A percentile compares a stretch with the other conserved stretches of the same genome.
phyloP scores from a whole-genome alignment of 2,113 vertebrate species.

The Nothoprocta pentlandii region DNA sequence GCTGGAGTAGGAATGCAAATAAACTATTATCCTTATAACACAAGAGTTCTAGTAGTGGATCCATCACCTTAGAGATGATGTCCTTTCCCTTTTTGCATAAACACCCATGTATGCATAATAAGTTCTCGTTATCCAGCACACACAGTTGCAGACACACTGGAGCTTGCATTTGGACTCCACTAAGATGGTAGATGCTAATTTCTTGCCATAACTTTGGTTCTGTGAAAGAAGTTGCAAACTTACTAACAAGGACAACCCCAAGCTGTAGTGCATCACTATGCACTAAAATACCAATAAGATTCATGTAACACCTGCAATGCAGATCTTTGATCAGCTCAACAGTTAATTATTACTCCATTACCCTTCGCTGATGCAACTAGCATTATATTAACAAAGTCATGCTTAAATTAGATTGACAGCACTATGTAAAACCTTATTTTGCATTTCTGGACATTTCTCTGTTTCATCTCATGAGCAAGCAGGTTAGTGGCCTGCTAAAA shows the following conservation, averaged over 20 bases:
- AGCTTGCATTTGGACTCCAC: neutral
- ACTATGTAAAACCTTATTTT: conserved; percentile 31
- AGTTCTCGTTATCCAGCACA: neutral
- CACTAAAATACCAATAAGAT: conserved; percentile 57
- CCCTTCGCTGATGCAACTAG: conserved; percentile 30
- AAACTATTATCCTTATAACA: neutral
- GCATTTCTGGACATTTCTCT: conserved; percentile 64
- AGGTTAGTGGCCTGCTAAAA: conserved; percentile 44
- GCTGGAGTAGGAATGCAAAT: neutral
- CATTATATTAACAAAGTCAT: neutral
- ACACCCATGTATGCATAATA: no score
- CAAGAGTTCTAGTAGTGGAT: neutral
- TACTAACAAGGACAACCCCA: conserved; percentile 53
- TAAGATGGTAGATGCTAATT: neutral
- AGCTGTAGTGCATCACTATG: conserved; percentile 39
- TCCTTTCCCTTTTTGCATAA: neutral
- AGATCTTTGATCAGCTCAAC: conserved; percentile 66
- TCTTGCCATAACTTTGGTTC: conserved; percentile 26
- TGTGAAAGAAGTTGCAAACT: conserved; percentile 50
- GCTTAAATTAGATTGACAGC: conserved; percentile 40
- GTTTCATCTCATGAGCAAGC: conserved; percentile 51
- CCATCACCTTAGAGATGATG: neutral
- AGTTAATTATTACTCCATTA: conserved; percentile 54
- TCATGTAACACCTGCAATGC: conserved; percentile 62
- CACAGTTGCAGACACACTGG: neutral